phyloP scores from a whole-genome alignment of 1,140 invertebrate genomes.

The Drosophila lacertosa region DNA sequence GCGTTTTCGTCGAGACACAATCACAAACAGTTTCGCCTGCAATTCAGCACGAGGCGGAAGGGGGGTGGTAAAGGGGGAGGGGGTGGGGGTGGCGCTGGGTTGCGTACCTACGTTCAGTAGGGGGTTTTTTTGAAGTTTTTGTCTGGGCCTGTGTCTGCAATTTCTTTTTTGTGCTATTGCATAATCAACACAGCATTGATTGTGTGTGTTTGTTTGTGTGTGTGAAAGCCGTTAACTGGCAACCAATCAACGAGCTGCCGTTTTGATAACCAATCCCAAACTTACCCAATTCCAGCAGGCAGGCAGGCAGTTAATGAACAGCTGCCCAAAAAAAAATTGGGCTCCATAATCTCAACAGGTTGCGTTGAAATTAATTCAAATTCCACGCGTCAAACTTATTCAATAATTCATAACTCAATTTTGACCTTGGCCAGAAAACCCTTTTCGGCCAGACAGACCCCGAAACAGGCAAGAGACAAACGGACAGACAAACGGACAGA shows the following conservation, averaged over 20 bases:
- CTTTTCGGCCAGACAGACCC: constrained; percentile 19
- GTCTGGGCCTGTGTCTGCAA: constrained; percentile 40
- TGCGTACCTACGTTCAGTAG: no score
- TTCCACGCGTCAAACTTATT: constrained; percentile 63
- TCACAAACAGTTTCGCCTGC: constrained; percentile 50
- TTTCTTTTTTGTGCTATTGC: constrained; percentile 59
- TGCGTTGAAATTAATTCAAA: constrained; percentile 59
- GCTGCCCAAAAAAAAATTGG: constrained; percentile 43
- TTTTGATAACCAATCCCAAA: constrained; percentile 5
- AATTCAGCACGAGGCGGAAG: constrained; percentile 1
- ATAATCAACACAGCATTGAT: constrained; percentile 58
- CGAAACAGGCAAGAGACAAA: not conserved
- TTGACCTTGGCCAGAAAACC: constrained; percentile 42
- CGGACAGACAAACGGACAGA: not conserved
- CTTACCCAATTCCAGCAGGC: not conserved
- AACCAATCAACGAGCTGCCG: constrained; percentile 33
- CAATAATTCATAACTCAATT: constrained; percentile 72
- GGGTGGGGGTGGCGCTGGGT: not conserved
- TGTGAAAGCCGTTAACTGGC: constrained; percentile 32
- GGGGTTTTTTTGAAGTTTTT: constrained; percentile 33
- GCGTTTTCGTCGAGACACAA: constrained; percentile 47
- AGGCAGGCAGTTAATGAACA: constrained; percentile 57
- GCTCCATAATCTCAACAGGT: constrained; percentile 22
- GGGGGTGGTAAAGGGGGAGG: not conserved
- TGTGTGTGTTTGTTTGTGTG: constrained; percentile 31